Conservation (phyloP, 2,888 invertebrate species). For the Ganaspis brasiliensis region DNA sequence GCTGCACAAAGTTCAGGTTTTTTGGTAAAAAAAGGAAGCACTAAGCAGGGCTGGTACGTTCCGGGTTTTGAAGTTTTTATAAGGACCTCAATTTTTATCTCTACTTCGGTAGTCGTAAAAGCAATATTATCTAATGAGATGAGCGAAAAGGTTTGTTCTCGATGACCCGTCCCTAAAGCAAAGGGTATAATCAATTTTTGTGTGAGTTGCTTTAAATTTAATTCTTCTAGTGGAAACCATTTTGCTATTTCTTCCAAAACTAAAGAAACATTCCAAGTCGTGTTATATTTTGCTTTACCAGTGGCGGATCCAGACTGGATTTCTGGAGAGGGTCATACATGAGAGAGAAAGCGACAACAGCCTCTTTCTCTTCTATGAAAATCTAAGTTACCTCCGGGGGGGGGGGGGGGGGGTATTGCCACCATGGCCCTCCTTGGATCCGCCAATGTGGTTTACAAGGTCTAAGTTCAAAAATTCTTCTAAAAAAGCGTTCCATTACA, state of each 20-base stretch:
- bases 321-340: no score
- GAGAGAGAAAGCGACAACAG: no score
- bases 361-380: no score
- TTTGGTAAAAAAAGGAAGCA: neutral
- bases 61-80: neutral
- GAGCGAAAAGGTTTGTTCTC: neutral
- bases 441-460: no score
- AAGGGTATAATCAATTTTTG: no score
- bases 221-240: neutral
- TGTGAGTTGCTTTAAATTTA: neutral
- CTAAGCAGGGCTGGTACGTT: no score
- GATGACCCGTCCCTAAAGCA: neutral
- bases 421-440: no score
- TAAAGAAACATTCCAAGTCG: conserved; percentile 6
- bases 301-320: no score
- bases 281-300: conserved; percentile 34
- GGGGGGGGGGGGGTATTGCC: no score
- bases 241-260: neutral
- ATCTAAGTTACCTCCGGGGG: no score
- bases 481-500: neutral
- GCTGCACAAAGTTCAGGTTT: neutral
- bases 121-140: neutral
- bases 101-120: neutral
- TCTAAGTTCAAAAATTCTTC: neutral
- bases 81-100: no score